A percentile compares a stretch with the other conserved stretches of the same genome.
phyloP scores from a whole-genome alignment of 1,140 invertebrate genomes.

The Brachionus sp. region DNA sequence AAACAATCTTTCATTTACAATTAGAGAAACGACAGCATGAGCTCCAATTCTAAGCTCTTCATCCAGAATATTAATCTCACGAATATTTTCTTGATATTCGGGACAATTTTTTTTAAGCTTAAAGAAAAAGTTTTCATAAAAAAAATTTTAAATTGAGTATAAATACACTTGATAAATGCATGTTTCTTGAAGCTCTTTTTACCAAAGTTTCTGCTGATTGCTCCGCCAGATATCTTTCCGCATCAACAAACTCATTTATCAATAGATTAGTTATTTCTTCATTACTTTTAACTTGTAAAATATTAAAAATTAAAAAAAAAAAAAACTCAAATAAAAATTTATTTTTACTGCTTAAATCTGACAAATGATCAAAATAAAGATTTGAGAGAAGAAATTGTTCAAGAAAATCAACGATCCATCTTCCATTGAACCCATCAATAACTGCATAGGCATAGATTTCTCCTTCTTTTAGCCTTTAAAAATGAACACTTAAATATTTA shows the following conservation, averaged over 20 bases:
- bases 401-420: not conserved
- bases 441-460: constrained; percentile 36
- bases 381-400: constrained; percentile 12
- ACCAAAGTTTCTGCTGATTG: not conserved
- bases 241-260: not conserved
- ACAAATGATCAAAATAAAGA: constrained; percentile 35
- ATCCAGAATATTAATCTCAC: not conserved
- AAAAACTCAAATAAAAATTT: not conserved
- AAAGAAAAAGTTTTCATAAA: not conserved
- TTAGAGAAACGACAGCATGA: not conserved
- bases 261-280: not conserved
- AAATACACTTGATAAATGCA: not conserved
- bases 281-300: not conserved
- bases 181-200: not conserved
- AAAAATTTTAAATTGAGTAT: not conserved
- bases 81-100: not conserved
- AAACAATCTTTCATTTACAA: constrained; percentile 32
- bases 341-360: not conserved
- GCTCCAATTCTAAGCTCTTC: constrained; percentile 6
- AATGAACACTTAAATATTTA: not conserved
- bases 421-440: constrained; percentile 35
- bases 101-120: not conserved
- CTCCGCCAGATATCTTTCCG: not conserved
- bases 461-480: constrained; percentile 3
- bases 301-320: not conserved